These are phyloP conservation scores for Dasysyrphus tricinctus DNA, from an alignment of 2,888 invertebrate genomes.

Conservation along the genomic window DNA sequence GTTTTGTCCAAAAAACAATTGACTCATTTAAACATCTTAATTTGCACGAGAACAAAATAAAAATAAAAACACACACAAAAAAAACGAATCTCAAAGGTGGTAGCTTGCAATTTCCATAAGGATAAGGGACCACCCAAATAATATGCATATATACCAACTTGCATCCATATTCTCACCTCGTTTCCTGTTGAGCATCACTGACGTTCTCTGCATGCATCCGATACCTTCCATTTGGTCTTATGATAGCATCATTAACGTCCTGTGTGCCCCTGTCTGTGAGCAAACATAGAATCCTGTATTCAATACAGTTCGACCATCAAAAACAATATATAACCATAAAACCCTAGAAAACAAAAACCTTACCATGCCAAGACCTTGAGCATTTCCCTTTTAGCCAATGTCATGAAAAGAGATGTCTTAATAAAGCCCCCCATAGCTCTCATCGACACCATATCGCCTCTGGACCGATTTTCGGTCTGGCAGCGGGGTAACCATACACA, in stretches of 20 bases:
- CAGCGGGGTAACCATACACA: conserved; percentile 37
- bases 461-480: conserved; percentile 13
- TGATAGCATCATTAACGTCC: conserved; percentile 71
- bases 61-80: background rate
- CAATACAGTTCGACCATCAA: conserved; percentile 56
- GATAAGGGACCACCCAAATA: conserved; percentile 63
- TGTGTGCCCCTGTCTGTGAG: conserved; percentile 56
- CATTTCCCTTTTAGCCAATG: conserved; percentile 42
- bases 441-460: conserved; percentile 20
- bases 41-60: conserved; percentile 44
- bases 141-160: conserved; percentile 13
- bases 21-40: conserved; percentile 64
- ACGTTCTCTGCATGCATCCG: conserved; percentile 66
- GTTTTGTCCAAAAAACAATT: conserved; percentile 27
- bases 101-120: conserved; percentile 38
- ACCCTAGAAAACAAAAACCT: conserved; percentile 64
- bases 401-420: conserved; percentile 62
- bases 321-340: conserved; percentile 59
- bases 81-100: conserved; percentile 45
- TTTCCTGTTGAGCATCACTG: conserved; percentile 65
- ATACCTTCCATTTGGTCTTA: conserved; percentile 57
- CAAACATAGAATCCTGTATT: conserved; percentile 53
- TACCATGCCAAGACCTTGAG: conserved; percentile 61
- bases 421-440: conserved; percentile 68
- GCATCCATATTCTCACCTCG: conserved; percentile 70